Percentiles rank a stretch among this genome's conserved stretches.
These are phyloP conservation scores for Salminus brasiliensis DNA, from an alignment of 2,113 vertebrate genomes.

Conservation along the genomic window DNA sequence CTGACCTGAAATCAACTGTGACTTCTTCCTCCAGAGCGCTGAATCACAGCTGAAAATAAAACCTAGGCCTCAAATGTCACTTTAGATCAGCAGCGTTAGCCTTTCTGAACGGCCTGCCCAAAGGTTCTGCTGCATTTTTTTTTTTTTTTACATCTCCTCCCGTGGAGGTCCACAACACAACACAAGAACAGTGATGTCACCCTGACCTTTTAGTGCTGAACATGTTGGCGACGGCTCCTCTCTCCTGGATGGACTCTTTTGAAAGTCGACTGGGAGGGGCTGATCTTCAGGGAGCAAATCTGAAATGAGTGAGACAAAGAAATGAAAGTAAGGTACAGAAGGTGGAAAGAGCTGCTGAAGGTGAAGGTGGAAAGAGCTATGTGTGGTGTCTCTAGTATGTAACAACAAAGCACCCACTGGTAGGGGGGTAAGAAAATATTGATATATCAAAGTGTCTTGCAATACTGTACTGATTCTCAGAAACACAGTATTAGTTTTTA, in stretches of 20 bases:
- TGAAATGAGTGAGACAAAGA: constrained; percentile 53
- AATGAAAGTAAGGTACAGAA: too few species aligned
- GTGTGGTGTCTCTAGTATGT: too few species aligned
- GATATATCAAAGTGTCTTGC: too few species aligned
- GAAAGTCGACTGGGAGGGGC: constrained; percentile 57
- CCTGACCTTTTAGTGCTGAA: constrained; percentile 92
- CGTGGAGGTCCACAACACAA: not conserved
- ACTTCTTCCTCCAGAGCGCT: not conserved
- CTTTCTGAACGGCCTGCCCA: not conserved
- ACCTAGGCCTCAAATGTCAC: constrained; percentile 10
- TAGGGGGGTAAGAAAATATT: too few species aligned
- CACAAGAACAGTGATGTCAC: constrained; percentile 58
- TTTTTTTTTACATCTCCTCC: not conserved
- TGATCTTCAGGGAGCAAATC: constrained; percentile 62
- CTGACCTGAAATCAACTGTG: not conserved
- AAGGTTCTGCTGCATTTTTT: constrained; percentile 23
- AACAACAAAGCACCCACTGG: too few species aligned
- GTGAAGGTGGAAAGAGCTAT: not conserved
- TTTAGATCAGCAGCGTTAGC: constrained; percentile 7
- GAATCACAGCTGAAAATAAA: constrained; percentile 15
- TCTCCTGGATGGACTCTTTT: constrained; percentile 64
- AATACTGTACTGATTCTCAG: too few species aligned
- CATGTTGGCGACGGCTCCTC: constrained; percentile 78
- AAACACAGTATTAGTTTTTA: too few species aligned
- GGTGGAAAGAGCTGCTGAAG: constrained; percentile 28